A percentile compares a stretch with the other conserved stretches of the same genome.
phyloP scores from a whole-genome alignment of 2,797 vertebrate genomes.

The Coendou prehensilis region DNA sequence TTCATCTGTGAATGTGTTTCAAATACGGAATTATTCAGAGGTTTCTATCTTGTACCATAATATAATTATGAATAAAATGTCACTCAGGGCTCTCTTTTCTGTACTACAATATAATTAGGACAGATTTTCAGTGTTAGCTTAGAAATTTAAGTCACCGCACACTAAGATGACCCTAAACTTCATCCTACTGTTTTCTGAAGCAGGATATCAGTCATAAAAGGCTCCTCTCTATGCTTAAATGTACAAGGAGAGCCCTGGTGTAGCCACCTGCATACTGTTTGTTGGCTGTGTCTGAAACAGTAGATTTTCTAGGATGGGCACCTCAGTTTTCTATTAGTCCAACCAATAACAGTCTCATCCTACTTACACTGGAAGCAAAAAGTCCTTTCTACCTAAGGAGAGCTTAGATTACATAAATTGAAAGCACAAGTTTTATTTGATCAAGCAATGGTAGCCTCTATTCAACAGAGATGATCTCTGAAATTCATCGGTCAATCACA shows the following conservation, averaged over 20 bases:
- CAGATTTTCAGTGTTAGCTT: neutral
- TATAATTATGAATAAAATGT: neutral
- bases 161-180: neutral
- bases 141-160: neutral
- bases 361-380: neutral
- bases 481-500: conserved; percentile 32
- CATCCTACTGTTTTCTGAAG: conserved; percentile 1
- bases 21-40: neutral
- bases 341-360: neutral
- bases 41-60: neutral
- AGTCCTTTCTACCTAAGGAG: neutral
- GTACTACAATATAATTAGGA: neutral
- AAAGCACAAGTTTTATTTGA: conserved; percentile 40
- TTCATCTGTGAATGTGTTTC: neutral
- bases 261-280: neutral
- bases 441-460: neutral
- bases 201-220: neutral
- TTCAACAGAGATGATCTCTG: neutral
- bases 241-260: neutral
- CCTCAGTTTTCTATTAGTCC: neutral
- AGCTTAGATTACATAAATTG: conserved; percentile 30
- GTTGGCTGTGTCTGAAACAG: neutral
- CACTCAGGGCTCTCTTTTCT: neutral
- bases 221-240: neutral
- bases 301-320: neutral